A percentile compares a stretch with the other conserved stretches of the same genome.
Evolutionary conservation across 2,888 invertebrate genomes (phyloP).

Genomic region (Poecilobothrus nobilitatus): DNA sequence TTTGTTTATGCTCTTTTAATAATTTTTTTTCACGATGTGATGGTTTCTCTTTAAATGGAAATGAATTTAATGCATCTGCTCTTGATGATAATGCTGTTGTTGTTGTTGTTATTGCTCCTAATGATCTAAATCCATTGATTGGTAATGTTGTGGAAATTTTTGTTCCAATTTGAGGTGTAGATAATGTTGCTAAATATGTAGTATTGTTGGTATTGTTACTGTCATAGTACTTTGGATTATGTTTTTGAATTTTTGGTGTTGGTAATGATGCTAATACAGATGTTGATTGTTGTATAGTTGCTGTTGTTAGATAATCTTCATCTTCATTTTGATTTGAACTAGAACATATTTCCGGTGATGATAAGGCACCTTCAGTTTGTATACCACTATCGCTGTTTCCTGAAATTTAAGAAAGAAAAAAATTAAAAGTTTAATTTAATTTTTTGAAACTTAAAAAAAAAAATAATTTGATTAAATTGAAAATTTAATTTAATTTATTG

Average conservation of each 20-base stretch:
- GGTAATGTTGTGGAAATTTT: neutral
- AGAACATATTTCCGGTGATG: slow-evolving; percentile 34
- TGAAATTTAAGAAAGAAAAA: slow-evolving; percentile 29
- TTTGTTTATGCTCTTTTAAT: slow-evolving; percentile 49
- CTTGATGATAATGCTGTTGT: neutral
- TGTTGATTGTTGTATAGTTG: neutral
- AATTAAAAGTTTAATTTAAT: neutral
- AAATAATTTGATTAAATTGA: no score
- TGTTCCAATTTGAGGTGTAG: neutral
- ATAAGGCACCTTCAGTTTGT: slow-evolving; percentile 52
- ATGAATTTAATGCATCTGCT: neutral
- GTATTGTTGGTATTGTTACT: neutral
- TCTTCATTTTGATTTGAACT: slow-evolving; percentile 20
- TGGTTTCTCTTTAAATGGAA: slow-evolving; percentile 21
- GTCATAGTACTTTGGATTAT: slow-evolving; percentile 1
- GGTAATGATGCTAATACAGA: neutral
- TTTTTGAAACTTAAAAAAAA: no score
- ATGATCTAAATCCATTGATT: no score
- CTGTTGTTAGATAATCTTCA: slow-evolving; percentile 6
- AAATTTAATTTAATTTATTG: no score
- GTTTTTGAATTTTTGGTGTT: neutral
- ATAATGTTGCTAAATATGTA: neutral
- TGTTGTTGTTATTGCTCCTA: neutral
- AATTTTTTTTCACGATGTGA: slow-evolving; percentile 49
- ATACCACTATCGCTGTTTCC: slow-evolving; percentile 65